A percentile compares a stretch with the other conserved stretches of the same genome.
These are phyloP conservation scores for Ormia ochracea DNA, from an alignment of 2,888 invertebrate genomes.

Conservation along the genomic window DNA sequence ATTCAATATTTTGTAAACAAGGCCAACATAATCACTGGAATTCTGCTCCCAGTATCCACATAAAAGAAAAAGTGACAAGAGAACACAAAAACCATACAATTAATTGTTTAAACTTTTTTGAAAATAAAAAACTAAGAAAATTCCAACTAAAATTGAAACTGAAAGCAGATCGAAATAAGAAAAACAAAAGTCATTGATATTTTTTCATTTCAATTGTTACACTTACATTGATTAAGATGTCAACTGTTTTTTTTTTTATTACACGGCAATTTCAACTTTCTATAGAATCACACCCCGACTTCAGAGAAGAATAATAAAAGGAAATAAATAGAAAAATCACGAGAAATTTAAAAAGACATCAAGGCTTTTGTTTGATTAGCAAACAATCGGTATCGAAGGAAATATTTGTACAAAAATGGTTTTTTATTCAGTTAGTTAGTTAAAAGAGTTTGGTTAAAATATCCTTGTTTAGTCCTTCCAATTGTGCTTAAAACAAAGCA, in stretches of 20 bases:
- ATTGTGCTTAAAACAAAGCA: constrained; percentile 1
- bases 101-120: constrained; percentile 34
- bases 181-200: constrained; percentile 30
- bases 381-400: background rate
- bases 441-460: constrained; percentile 18
- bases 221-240: constrained; percentile 58
- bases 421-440: background rate
- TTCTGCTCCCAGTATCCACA: background rate
- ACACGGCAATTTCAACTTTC: constrained; percentile 61
- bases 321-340: background rate
- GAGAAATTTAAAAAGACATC: background rate
- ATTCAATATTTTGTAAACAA: constrained; percentile 72
- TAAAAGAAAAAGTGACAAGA: background rate
- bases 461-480: constrained; percentile 18
- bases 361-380: constrained; percentile 25
- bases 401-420: constrained; percentile 15
- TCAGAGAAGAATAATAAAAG: background rate
- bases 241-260: constrained; percentile 35
- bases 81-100: constrained; percentile 1
- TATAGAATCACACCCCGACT: constrained; percentile 69
- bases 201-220: background rate
- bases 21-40: constrained; percentile 53
- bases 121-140: constrained; percentile 3
- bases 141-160: constrained; percentile 12
- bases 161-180: background rate